Percentiles rank a stretch among this genome's conserved stretches.
phyloP scores from a whole-genome alignment of 2,797 vertebrate genomes.

The Anguilla anguilla region DNA sequence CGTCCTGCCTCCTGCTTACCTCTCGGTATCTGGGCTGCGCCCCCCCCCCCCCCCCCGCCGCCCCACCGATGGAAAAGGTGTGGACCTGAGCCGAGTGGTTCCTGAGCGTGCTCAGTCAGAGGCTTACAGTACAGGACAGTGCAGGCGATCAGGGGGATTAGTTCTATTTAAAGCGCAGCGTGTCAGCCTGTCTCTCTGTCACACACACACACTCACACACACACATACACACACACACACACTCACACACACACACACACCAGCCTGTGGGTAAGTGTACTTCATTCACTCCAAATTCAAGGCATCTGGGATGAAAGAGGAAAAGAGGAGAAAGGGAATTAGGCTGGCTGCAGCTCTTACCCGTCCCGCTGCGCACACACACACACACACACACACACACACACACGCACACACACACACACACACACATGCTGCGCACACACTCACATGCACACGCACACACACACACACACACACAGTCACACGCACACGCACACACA shows the following conservation, averaged over 20 bases:
- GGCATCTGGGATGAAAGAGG: background rate
- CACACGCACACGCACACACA: too few relatives aligned
- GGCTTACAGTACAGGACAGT: constrained; percentile 41
- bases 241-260: background rate
- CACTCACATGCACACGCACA: too few relatives aligned
- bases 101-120: constrained; percentile 47
- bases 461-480: too few relatives aligned
- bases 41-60: background rate
- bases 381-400: too few relatives aligned
- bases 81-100: constrained; percentile 46
- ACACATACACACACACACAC: background rate
- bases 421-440: too few relatives aligned
- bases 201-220: background rate
- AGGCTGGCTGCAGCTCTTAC: background rate
- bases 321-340: background rate
- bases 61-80: background rate
- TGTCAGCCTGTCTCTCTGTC: constrained; percentile 52
- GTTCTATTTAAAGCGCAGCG: constrained; percentile 69
- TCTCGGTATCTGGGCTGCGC: background rate
- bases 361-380: background rate
- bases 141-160: constrained; percentile 53
- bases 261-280: background rate
- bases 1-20: background rate
- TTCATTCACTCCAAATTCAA: background rate
- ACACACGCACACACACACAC: too few relatives aligned